phyloP scores from a whole-genome alignment of 2,888 invertebrate species.

The Tromatobia lineatoria region DNA sequence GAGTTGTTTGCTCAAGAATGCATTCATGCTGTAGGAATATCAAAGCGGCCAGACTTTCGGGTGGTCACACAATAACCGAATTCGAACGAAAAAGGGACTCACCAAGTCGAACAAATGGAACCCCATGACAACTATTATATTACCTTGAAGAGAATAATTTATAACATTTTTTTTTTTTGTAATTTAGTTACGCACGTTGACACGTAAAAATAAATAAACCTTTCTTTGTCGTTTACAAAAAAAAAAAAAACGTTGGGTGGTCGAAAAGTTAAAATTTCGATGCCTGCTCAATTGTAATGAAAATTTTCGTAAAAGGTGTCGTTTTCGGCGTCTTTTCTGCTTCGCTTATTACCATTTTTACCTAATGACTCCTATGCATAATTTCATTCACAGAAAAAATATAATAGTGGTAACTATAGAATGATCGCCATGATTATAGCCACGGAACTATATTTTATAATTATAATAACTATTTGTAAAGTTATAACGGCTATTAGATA shows the following conservation, averaged over 20 bases:
- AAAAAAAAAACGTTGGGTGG: constrained; percentile 44
- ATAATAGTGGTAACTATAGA: too few species aligned
- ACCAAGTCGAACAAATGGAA: constrained; percentile 33
- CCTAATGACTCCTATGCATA: neutral
- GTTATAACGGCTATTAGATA: too few species aligned
- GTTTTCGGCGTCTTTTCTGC: neutral
- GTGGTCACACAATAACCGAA: constrained; percentile 34
- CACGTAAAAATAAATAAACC: neutral
- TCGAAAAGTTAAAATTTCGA: constrained; percentile 26
- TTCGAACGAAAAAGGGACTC: constrained; percentile 16
- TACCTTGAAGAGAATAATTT: constrained; percentile 33
- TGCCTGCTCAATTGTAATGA: constrained; percentile 38
- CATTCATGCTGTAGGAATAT: constrained; percentile 10
- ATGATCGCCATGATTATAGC: too few species aligned
- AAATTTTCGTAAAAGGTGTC: constrained; percentile 20
- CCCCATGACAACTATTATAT: constrained; percentile 41
- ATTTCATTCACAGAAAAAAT: neutral
- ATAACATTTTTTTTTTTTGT: constrained; percentile 29
- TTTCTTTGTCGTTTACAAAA: constrained; percentile 20
- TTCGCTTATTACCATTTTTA: neutral
- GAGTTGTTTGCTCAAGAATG: constrained; percentile 34
- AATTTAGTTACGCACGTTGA: constrained; percentile 36
- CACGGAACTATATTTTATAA: too few species aligned
- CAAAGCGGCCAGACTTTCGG: neutral
- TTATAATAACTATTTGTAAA: too few species aligned